Evolutionary conservation across 2,113 vertebrate species (phyloP), one percentile per base, ranked within the genome.

Genomic region (Morphnarchus princeps): DNA sequence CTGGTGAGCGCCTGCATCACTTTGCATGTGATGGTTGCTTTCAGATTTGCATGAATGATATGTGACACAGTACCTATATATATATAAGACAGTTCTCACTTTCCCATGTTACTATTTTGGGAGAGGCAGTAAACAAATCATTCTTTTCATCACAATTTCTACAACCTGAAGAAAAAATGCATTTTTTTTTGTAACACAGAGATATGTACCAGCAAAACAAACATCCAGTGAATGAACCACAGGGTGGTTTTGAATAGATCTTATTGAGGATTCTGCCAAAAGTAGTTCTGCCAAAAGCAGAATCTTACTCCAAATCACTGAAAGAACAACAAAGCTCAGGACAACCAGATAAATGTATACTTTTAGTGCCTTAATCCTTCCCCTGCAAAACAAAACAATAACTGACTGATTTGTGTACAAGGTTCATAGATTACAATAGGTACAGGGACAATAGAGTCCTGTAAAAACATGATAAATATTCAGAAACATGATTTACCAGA

Each of bases 1-100:
- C 16, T 3, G 1, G 8, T 81, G 31, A 69, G 11, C 71, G 69
- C 50, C 40, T 84, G 40, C 43, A 61, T 86, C 58, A 58, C 9
- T 90, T 89, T 80, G 91, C 77, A 84, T 16, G 16, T 59, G 83
- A 65, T 76, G 34, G 31, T 89, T 82, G 24, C 34, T 79, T 86
- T 91, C 84, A 81, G 62, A 81, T 93, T 82, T 95, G 42, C 83
- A 43, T 94, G 65, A 93, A 78, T 70, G 82, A 74, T 90, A 28
- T 3, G 9, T 90, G 77, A 42, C 76, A 50, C 61, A 49, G 29
- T 87, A 54, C 86, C 54, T 18, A 31, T 58, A 57, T 55, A 57
- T 55, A 49, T 55, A 49, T 22, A 72, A 93, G 86, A 77, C 54
- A 76, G 72, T 94, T 67, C 49, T 91, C 71, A 50, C n/a, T 93